phyloP scores from a whole-genome alignment of 2,113 vertebrate genomes.

The Aspidoscelis tigris region DNA sequence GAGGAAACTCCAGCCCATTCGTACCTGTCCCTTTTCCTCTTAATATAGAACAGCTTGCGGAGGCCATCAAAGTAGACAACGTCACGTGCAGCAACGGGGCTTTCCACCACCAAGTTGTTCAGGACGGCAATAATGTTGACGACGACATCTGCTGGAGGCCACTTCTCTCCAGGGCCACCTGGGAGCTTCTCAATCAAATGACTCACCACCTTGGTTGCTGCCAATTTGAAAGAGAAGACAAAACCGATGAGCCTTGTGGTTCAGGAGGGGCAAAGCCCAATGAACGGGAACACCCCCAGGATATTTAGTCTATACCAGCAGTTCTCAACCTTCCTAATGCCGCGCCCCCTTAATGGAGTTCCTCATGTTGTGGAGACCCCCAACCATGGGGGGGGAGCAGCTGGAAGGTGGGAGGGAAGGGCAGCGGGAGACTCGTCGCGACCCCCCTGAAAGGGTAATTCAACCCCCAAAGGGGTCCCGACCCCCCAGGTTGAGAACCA shows the following conservation, averaged over 20 bases:
- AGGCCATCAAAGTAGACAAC: constrained; percentile 91
- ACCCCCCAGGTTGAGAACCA: no score
- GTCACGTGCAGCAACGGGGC: constrained; percentile 87
- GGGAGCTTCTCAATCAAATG: constrained; percentile 90
- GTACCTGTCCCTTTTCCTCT: constrained; percentile 88
- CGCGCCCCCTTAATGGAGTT: no score
- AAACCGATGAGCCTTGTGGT: background rate
- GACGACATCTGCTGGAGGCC: constrained; percentile 81
- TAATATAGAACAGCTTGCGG: constrained; percentile 92
- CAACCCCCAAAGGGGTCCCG: no score
- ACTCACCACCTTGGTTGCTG: constrained; percentile 91
- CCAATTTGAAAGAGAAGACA: background rate
- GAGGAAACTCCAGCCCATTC: background rate
- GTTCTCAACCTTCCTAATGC: no score
- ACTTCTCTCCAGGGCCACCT: constrained; percentile 78
- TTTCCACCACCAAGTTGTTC: constrained; percentile 91
- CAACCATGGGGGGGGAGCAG: no score
- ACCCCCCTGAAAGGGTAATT: no score
- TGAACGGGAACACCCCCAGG: background rate
- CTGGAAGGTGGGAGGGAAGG: no score
- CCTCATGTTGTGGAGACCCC: no score
- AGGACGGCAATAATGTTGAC: constrained; percentile 91
- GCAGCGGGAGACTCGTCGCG: no score
- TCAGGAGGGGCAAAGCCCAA: background rate
- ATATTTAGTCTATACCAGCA: no score